Base-by-base conservation (phyloP, 2,888 invertebrate genomes). In the Chymomyza amoena region DNA sequence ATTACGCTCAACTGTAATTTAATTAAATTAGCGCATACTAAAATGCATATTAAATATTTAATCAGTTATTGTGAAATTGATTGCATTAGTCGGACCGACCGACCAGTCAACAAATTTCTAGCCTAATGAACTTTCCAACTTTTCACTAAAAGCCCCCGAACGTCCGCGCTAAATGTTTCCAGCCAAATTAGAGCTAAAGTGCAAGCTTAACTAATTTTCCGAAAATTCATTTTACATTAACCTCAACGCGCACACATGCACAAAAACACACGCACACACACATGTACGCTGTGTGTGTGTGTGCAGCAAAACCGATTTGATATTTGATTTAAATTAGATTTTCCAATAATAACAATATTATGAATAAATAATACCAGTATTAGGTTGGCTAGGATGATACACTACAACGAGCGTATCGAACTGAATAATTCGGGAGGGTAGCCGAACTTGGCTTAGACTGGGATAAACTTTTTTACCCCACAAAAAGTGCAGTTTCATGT, bases 51-150 rank as follows among this genome's bases (percentile, higher is more conserved):
- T 84, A 72, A 74, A 84, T 78, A 76, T 85, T 75, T 76, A 85
- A 82, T 82, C 78, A 76, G 64, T 78, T 68, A 74, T 71, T 72
- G 69, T 70, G 61, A 72, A 72, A 84, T 77, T 79, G 77, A 84
- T 84, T 75, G 72, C 78, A 80, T 85, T 76, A 76, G 72, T 20
- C 15, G 20, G 20, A 16, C 9, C 32, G 32, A 9, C 32, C 32
- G 4, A 6, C 32, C 32, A 7, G 32, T 2, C 32, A 32, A 32
- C 32, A 32, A 56, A 10, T 57, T 57, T 13, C 7, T 7, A 16
- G 13, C 10, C 39, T 45, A 45, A 45, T 45, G 39, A 45, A 45
- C 39, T 45, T 45, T 45, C 39, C 39, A 13, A 45, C 13, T 45
- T 45, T 45, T 7, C 39, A 45, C 39, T 13, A 45, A 45, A 45